Conservation (phyloP, 2,888 invertebrate genomes). For the Cataglyphis livida region DNA sequence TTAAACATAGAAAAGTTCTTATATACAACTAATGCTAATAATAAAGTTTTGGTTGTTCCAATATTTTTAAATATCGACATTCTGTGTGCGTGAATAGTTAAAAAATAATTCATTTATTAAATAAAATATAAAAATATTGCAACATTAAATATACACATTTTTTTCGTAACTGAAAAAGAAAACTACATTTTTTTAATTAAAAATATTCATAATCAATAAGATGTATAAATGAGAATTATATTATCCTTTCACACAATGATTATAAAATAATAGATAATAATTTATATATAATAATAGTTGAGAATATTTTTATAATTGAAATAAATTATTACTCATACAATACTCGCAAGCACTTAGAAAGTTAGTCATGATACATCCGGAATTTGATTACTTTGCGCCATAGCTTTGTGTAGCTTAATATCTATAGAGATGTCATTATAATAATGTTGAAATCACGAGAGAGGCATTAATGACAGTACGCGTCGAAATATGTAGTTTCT, state of each 20-base stretch:
- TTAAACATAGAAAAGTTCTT: background rate
- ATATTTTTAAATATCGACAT: background rate
- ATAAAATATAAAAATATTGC: background rate
- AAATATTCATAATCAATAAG: conserved; percentile 1
- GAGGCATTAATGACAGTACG: conserved; percentile 13
- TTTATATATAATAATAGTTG: too few species aligned
- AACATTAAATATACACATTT: background rate
- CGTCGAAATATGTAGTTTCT: background rate
- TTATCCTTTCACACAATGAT: background rate
- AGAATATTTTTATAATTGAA: background rate
- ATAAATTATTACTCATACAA: background rate
- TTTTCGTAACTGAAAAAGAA: background rate
- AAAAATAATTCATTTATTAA: background rate
- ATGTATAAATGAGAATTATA: background rate
- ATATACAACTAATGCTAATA: background rate
- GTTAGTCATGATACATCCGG: background rate
- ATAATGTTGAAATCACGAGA: conserved; percentile 18
- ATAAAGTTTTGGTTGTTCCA: background rate
- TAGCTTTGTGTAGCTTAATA: background rate
- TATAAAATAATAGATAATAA: background rate
- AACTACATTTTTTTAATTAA: background rate
- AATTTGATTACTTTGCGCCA: background rate
- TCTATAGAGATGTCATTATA: conserved; percentile 25
- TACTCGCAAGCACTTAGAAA: background rate
- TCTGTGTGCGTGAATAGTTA: background rate